A percentile compares a stretch with the other conserved stretches of the same genome.
Evolutionary conservation across 2,888 invertebrate species (phyloP).

Genomic region (Eupithecia centaureata): DNA sequence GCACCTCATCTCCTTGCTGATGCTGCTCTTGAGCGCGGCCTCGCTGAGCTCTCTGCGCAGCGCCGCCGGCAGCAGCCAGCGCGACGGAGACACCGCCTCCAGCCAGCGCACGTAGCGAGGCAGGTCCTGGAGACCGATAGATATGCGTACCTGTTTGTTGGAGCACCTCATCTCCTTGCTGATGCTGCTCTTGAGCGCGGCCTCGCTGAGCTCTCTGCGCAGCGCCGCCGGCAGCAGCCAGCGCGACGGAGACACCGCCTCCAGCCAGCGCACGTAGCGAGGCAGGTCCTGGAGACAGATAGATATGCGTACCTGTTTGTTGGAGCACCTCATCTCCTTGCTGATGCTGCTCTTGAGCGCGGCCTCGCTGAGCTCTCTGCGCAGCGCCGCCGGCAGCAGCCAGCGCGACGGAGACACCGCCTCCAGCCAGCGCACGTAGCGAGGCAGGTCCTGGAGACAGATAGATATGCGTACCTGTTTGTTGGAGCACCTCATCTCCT

Average conservation of each 20-base stretch:
- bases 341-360: slow-evolving; percentile 83
- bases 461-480: slow-evolving; percentile 15
- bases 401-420: slow-evolving; percentile 89
- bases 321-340: slow-evolving; percentile 64
- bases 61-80: slow-evolving; percentile 89
- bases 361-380: slow-evolving; percentile 86
- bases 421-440: slow-evolving; percentile 86
- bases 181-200: slow-evolving; percentile 84
- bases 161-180: slow-evolving; percentile 68
- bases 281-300: slow-evolving; percentile 86
- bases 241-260: slow-evolving; percentile 87
- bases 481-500: slow-evolving; percentile 61
- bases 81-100: slow-evolving; percentile 87
- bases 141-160: slow-evolving; percentile 17
- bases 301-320: slow-evolving; percentile 15
- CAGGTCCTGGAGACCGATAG: slow-evolving; percentile 84
- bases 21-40: slow-evolving; percentile 84
- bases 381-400: slow-evolving; percentile 87
- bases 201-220: slow-evolving; percentile 86
- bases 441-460: slow-evolving; percentile 85
- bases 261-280: slow-evolving; percentile 86
- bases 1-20: slow-evolving; percentile 71
- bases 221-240: slow-evolving; percentile 89
- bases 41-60: slow-evolving; percentile 86
- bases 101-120: slow-evolving; percentile 87